A percentile compares a stretch with the other conserved stretches of the same genome.
These are phyloP conservation scores for Schizopygopsis pylzovi DNA, from an alignment of 2,797 vertebrate genomes.

Conservation along the genomic window DNA sequence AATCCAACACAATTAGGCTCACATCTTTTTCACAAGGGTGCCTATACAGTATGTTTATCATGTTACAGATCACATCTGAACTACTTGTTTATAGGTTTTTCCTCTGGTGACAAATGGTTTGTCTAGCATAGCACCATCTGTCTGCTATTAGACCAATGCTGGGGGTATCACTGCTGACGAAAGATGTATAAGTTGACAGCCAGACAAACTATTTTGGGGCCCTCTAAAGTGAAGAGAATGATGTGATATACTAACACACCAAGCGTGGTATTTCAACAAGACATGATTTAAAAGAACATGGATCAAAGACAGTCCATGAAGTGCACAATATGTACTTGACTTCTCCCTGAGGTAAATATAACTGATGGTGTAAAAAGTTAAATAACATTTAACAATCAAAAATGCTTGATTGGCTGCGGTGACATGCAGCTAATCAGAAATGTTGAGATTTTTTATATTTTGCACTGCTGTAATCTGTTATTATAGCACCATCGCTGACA, in stretches of 20 bases:
- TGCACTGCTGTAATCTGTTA: slow-evolving; percentile 15
- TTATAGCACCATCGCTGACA: neutral
- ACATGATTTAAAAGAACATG: neutral
- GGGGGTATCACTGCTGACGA: slow-evolving; percentile 74
- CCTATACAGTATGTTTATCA: neutral
- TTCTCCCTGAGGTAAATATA: slow-evolving; percentile 8
- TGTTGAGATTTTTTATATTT: neutral
- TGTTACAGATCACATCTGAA: neutral
- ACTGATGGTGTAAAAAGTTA: neutral
- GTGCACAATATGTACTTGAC: neutral
- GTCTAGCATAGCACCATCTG: slow-evolving; percentile 71
- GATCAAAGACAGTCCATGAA: neutral
- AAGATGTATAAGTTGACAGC: slow-evolving; percentile 70
- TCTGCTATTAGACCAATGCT: slow-evolving; percentile 67
- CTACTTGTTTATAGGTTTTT: neutral
- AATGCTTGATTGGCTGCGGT: slow-evolving; percentile 18
- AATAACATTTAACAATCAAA: slow-evolving; percentile 5
- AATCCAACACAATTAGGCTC: neutral
- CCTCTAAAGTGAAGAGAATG: slow-evolving; percentile 72
- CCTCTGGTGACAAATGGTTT: slow-evolving; percentile 57
- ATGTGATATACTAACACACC: slow-evolving; percentile 71
- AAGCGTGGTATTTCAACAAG: slow-evolving; percentile 58
- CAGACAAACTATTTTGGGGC: slow-evolving; percentile 71
- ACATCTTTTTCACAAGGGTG: neutral
- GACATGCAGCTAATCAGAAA: slow-evolving; percentile 12